A percentile compares a stretch with the other conserved stretches of the same genome.
Evolutionary conservation across 2,888 invertebrate species (phyloP).

Genomic region (Oasisia sp.): DNA sequence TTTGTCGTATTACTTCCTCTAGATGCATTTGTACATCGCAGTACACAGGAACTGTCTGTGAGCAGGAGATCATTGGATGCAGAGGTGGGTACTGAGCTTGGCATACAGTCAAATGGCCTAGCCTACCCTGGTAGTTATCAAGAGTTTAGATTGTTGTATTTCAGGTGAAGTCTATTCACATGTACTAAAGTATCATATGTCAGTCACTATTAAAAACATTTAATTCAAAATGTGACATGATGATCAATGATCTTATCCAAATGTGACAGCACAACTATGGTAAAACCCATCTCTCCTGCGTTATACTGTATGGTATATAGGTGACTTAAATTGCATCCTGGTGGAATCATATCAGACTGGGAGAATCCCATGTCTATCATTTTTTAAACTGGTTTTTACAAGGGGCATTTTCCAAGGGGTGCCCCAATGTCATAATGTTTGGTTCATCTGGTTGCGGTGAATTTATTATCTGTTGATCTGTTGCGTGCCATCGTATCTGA

Average conservation of each 20-base stretch:
- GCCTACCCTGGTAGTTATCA: background rate
- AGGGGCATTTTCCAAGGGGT: no score
- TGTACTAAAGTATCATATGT: no score
- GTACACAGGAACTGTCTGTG: slow-evolving; percentile 27
- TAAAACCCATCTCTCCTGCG: background rate
- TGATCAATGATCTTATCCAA: background rate
- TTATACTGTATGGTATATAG: background rate
- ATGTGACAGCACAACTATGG: background rate
- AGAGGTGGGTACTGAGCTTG: slow-evolving; percentile 18
- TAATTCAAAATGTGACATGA: no score
- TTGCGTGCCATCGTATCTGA: no score
- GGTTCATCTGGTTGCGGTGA: no score
- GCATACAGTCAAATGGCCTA: background rate
- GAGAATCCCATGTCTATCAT: no score
- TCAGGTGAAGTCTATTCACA: background rate
- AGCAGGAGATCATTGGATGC: slow-evolving; percentile 23
- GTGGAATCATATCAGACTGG: no score
- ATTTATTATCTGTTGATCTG: no score
- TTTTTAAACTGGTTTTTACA: no score
- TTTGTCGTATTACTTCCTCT: background rate
- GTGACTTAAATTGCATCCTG: no score
- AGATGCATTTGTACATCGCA: slow-evolving; percentile 25
- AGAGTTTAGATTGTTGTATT: background rate
- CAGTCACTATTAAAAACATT: no score
- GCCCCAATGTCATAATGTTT: no score